Evolutionary conservation across 2,888 invertebrate genomes (phyloP), one percentile per base, ranked within the genome.

Genomic region (Leptopilina syphax): DNA sequence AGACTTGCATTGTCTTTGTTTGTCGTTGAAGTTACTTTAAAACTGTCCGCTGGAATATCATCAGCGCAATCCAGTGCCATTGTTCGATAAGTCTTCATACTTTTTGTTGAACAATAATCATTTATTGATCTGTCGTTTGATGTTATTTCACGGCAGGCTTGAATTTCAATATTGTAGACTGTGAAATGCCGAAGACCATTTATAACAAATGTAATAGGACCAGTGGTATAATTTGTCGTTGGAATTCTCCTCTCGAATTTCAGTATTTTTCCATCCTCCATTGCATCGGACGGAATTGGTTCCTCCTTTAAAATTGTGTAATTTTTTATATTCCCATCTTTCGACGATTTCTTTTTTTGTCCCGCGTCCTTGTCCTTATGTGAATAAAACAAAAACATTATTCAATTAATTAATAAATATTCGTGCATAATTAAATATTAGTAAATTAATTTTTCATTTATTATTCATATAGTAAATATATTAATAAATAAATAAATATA

Each of bases 181-280:
- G 96, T 95, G 91, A 95, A 97, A 92, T 98, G 97, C 9, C 94
- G 95, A 85, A 98, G 93, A 57, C 94, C 93, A 65, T 89, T 92
- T 83, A 96, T 94, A 9, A 93, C 93, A 86, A 94, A 92, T 77
- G 86, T 88, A n/a, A 83, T 82, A 34, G 73, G 73, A 13, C 73
- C 73, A 13, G 34, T 54, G 27, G 73, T 57, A n/a, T 73, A 41
- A 77, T 90, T 88, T 6, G 84, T 86, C 13, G 87, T 89, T 5
- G 89, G 87, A 54, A 90, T 85, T 18, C 82, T 54, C 79, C 85
- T 83, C 77, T 86, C 86, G 78, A 90, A 91, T 54, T 73, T 65
- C 5, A 82, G 77, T 84, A 85, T 8, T 77, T 82, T 18, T 77
- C 84, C 82, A 79, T 89, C 87, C 27, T 84, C 86, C 2, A 86